Conservation (phyloP, 2,888 invertebrate species). For the Miltochrista miniata region DNA sequence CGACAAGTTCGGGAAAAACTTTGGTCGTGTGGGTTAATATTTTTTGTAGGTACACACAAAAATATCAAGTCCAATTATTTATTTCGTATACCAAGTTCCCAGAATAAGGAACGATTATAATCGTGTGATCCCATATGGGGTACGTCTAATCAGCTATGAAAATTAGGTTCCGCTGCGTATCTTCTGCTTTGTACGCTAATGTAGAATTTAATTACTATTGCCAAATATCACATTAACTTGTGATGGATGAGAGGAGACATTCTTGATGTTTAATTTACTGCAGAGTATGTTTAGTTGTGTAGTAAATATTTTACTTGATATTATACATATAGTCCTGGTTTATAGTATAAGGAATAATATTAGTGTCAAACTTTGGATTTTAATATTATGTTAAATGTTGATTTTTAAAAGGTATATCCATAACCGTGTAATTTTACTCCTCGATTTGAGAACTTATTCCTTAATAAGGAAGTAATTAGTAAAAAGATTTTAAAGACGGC, state of each 20-base stretch:
- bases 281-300: constrained; percentile 31
- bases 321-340: neutral
- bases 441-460: too few species aligned
- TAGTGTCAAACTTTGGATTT: too few species aligned
- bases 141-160: constrained; percentile 82
- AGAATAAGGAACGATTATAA: constrained; percentile 37
- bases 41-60: neutral
- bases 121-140: constrained; percentile 74
- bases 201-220: constrained; percentile 82
- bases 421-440: too few species aligned
- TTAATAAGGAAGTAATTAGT: too few species aligned
- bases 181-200: constrained; percentile 78
- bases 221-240: constrained; percentile 65
- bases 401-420: too few species aligned
- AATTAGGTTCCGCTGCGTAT: constrained; percentile 80
- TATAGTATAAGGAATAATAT: too few species aligned
- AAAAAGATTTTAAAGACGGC: too few species aligned
- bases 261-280: constrained; percentile 68
- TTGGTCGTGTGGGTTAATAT: too few species aligned
- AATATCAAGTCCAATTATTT: neutral
- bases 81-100: neutral
- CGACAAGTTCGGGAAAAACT: too few species aligned
- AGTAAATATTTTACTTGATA: constrained; percentile 12
- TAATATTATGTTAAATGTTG: too few species aligned
- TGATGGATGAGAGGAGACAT: constrained; percentile 59